A percentile compares a stretch with the other conserved stretches of the same genome.
Evolutionary conservation across 2,888 invertebrate species (phyloP).

Genomic region (Opisthograptis luteolata): DNA sequence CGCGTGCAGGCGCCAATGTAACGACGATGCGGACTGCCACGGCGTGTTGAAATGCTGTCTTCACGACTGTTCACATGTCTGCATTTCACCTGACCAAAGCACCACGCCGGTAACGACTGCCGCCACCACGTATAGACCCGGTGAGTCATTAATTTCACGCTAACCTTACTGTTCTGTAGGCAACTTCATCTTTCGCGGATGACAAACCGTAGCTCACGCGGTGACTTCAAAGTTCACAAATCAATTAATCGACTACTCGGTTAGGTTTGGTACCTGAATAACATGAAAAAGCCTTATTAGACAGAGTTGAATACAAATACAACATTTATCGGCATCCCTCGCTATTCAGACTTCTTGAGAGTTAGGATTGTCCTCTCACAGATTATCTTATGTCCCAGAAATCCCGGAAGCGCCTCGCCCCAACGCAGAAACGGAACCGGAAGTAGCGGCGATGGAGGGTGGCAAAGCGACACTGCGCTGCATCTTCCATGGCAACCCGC

Average conservation of each 20-base stretch:
- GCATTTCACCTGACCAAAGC: conserved; percentile 68
- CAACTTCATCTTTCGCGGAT: too few relatives aligned
- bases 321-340: too few relatives aligned
- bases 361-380: too few relatives aligned
- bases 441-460: conserved; percentile 88
- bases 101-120: conserved; percentile 35
- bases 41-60: conserved; percentile 92
- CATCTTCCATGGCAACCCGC: conserved; percentile 90
- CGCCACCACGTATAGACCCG: conserved; percentile 51
- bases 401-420: conserved; percentile 62
- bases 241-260: too few relatives aligned
- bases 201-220: too few relatives aligned
- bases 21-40: conserved; percentile 92
- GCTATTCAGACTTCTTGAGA: too few relatives aligned
- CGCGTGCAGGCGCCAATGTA: conserved; percentile 88
- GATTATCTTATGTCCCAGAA: conserved; percentile 42
- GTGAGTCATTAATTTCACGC: conserved; percentile 33
- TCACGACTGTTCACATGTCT: conserved; percentile 90
- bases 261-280: too few relatives aligned
- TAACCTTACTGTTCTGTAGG: too few relatives aligned
- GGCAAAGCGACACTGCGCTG: conserved; percentile 90
- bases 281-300: too few relatives aligned
- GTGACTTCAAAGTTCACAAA: too few relatives aligned
- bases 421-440: conserved; percentile 79
- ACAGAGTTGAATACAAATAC: too few relatives aligned